Evolutionary conservation across 2,888 invertebrate genomes (phyloP).

Genomic region (Cheilosia vulpina): DNA sequence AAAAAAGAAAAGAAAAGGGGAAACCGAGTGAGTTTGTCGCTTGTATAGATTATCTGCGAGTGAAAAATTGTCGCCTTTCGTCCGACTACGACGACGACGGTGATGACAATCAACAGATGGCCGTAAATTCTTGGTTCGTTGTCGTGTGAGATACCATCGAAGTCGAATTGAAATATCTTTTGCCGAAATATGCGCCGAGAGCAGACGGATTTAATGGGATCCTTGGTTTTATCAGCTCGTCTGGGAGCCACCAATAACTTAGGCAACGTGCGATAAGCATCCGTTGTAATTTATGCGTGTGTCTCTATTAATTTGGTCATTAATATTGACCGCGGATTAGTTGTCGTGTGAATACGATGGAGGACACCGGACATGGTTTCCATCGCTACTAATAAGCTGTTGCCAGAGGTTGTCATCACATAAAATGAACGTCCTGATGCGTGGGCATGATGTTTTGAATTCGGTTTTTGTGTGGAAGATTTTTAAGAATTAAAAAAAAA

Average conservation of each 20-base stretch:
- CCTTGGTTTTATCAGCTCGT: slow-evolving; percentile 20
- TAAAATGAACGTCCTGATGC: background rate
- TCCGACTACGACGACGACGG: slow-evolving; percentile 48
- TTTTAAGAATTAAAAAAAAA: background rate
- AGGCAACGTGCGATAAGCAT: slow-evolving; percentile 61
- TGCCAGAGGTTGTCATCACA: slow-evolving; percentile 19
- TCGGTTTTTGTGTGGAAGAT: slow-evolving; percentile 21
- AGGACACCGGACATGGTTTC: slow-evolving; percentile 50
- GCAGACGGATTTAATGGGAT: slow-evolving; percentile 59
- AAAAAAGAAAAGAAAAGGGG: background rate
- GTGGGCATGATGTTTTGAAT: background rate
- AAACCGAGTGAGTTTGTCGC: slow-evolving; percentile 28
- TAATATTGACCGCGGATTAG: slow-evolving; percentile 36
- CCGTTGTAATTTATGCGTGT: slow-evolving; percentile 65
- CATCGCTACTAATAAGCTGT: slow-evolving; percentile 64
- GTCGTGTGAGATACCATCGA: slow-evolving; percentile 67
- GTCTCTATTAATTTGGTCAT: slow-evolving; percentile 72
- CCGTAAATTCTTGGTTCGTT: slow-evolving; percentile 65
- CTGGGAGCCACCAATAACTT: slow-evolving; percentile 65
- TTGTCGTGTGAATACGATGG: slow-evolving; percentile 36
- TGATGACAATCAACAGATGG: slow-evolving; percentile 68
- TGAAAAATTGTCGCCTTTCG: slow-evolving; percentile 69
- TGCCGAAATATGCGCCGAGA: slow-evolving; percentile 54
- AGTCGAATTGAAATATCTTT: slow-evolving; percentile 71
- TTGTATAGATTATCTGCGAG: slow-evolving; percentile 68